phyloP scores from a whole-genome alignment of 2,113 vertebrate species.

The Melanostigma gelatinosum region DNA sequence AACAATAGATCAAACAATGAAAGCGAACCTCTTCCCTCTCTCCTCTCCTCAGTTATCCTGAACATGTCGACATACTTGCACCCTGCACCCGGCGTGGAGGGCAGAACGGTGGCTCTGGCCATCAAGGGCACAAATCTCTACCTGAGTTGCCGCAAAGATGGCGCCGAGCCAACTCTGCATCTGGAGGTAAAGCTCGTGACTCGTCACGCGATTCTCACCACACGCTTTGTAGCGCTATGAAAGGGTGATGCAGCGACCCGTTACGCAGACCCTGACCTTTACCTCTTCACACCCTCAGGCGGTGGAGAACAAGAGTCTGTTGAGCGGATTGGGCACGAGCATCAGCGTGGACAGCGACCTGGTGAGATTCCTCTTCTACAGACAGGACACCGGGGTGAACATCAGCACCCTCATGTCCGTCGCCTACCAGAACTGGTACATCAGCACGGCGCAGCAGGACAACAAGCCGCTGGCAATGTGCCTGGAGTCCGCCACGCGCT shows the following conservation, averaged over 20 bases:
- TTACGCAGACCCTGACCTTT: not conserved
- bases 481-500: conserved; percentile 2
- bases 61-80: conserved; percentile 73
- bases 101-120: conserved; percentile 66
- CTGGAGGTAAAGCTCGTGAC: conserved; percentile 69
- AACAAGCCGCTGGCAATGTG: conserved; percentile 65
- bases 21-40: not conserved
- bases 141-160: conserved; percentile 64
- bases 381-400: conserved; percentile 49
- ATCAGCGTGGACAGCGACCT: conserved; percentile 51
- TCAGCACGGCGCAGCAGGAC: conserved; percentile 68
- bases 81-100: not conserved
- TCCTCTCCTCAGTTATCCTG: conserved; percentile 64
- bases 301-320: conserved; percentile 32
- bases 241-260: not conserved
- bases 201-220: not conserved
- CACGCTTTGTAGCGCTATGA: not conserved
- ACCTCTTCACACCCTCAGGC: conserved; percentile 37
- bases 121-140: conserved; percentile 71
- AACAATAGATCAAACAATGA: not conserved
- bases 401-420: conserved; percentile 73
- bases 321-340: not conserved
- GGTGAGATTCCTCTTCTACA: conserved; percentile 77
- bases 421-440: conserved; percentile 67
- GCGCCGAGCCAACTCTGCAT: conserved; percentile 55